Percentiles rank a stretch among this genome's conserved stretches.
These are phyloP conservation scores for Heliconius cydno DNA, from an alignment of 2,888 invertebrate species.

Conservation along the genomic window DNA sequence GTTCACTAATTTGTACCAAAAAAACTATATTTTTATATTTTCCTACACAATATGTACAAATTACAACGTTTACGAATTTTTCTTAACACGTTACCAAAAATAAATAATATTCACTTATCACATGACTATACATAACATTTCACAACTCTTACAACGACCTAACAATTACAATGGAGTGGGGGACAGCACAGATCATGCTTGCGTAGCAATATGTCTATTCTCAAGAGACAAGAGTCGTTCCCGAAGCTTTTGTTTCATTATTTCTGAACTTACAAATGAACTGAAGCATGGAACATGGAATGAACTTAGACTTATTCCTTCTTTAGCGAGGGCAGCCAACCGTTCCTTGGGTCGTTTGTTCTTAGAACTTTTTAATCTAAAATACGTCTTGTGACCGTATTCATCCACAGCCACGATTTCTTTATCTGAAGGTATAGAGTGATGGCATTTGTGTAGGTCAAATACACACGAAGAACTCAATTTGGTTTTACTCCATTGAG, in stretches of 20 bases:
- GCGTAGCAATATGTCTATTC: slow-evolving; percentile 43
- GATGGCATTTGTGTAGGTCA: slow-evolving; percentile 61
- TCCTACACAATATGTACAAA: slow-evolving; percentile 56
- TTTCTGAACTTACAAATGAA: slow-evolving; percentile 69
- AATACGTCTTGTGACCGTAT: slow-evolving; percentile 68
- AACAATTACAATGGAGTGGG: slow-evolving; percentile 42
- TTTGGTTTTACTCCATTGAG: slow-evolving; percentile 12
- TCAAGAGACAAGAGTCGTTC: slow-evolving; percentile 52
- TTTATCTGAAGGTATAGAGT: slow-evolving; percentile 65
- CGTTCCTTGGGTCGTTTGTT: slow-evolving; percentile 65
- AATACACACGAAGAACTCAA: slow-evolving; percentile 41
- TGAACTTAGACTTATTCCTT: slow-evolving; percentile 71
- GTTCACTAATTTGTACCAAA: slow-evolving; percentile 8
- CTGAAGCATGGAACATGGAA: slow-evolving; percentile 74
- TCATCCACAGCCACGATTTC: slow-evolving; percentile 67
- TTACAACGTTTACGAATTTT: slow-evolving; percentile 68
- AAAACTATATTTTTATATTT: slow-evolving; percentile 6
- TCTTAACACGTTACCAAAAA: slow-evolving; percentile 56
- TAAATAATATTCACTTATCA: slow-evolving; percentile 19
- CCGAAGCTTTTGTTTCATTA: slow-evolving; percentile 61
- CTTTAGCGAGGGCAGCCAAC: slow-evolving; percentile 55
- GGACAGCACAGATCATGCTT: slow-evolving; percentile 46
- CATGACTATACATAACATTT: slow-evolving; percentile 16
- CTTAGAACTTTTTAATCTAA: slow-evolving; percentile 56
- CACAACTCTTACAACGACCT: slow-evolving; percentile 55